Evolutionary conservation across 23 tunicate species (phyloP).

Genomic region (Clavelina lepadiformis): DNA sequence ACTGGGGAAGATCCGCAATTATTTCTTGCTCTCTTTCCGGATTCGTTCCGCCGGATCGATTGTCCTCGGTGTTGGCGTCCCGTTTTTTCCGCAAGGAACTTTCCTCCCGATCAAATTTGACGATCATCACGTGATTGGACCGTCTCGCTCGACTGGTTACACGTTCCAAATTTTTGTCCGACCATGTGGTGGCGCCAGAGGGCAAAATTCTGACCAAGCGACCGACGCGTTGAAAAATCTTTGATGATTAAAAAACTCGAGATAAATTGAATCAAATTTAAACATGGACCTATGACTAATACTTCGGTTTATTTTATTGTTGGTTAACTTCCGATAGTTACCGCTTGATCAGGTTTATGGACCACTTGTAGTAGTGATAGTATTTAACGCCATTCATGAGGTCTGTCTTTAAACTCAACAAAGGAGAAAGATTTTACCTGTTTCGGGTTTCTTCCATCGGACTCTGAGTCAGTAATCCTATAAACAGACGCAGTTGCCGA

Average conservation of each 20-base stretch:
- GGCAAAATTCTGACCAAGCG: constrained; percentile 24
- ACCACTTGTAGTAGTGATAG: not conserved
- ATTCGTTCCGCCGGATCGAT: not conserved
- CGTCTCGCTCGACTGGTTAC: constrained; percentile 30
- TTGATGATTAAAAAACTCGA: not conserved
- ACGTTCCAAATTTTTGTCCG: constrained; percentile 18
- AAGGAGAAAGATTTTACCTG: constrained; percentile 8
- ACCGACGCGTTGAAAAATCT: constrained; percentile 48
- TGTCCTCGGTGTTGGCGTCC: not conserved
- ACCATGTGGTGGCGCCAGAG: constrained; percentile 35
- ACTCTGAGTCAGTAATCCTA: not conserved
- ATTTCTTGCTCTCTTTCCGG: not conserved
- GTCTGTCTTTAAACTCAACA: not conserved
- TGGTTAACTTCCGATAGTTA: too few relatives aligned
- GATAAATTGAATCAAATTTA: too few relatives aligned
- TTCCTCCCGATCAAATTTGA: constrained; percentile 21
- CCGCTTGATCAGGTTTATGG: not conserved
- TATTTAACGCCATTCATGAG: not conserved
- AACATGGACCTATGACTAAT: too few relatives aligned
- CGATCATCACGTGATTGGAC: constrained; percentile 43
- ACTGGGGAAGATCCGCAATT: constrained; percentile 20
- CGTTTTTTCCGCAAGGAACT: constrained; percentile 15
- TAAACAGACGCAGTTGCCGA: constrained; percentile 18
- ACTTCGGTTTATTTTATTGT: too few relatives aligned
- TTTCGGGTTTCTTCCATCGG: constrained; percentile 1